Evolutionary conservation across 2,888 invertebrate species (phyloP).

Genomic region (Chesias legatella): DNA sequence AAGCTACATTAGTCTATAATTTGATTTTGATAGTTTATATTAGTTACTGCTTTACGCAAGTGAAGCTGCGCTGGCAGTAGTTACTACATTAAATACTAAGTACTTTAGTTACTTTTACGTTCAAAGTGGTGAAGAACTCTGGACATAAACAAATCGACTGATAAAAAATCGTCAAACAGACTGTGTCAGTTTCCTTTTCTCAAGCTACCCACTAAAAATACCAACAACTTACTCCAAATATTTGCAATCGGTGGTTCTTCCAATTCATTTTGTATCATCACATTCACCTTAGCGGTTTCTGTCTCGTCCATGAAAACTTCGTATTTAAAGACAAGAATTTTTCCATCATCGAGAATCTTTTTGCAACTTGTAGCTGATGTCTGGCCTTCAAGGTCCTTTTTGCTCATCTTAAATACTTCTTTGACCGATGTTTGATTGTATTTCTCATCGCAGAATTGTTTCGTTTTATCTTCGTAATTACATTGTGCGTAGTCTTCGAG

Average conservation of each 20-base stretch:
- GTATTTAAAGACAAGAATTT: constrained; percentile 51
- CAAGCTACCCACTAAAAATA: no score
- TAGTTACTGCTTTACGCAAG: no score
- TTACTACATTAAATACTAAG: no score
- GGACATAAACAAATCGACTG: no score
- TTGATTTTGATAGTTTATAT: no score
- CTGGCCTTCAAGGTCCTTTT: constrained; percentile 40
- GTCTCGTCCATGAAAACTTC: constrained; percentile 19
- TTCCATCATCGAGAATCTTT: constrained; percentile 39
- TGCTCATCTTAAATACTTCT: constrained; percentile 27
- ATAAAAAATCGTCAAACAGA: no score
- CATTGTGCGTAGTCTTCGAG: constrained; percentile 87
- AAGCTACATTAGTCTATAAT: no score
- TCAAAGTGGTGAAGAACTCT: no score
- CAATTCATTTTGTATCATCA: constrained; percentile 57
- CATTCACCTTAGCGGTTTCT: constrained; percentile 30
- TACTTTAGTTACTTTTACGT: no score
- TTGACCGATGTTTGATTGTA: constrained; percentile 30
- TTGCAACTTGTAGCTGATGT: constrained; percentile 47
- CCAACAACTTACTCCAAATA: constrained; percentile 58
- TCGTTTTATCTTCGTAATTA: constrained; percentile 33
- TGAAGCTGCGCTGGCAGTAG: no score
- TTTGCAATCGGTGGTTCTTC: constrained; percentile 45
- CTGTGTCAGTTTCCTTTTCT: no score
- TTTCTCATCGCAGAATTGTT: constrained; percentile 41